Evolutionary conservation across 2,797 vertebrate species (phyloP), one percentile per base, ranked within the genome.

Genomic region (Botia kubotai): DNA sequence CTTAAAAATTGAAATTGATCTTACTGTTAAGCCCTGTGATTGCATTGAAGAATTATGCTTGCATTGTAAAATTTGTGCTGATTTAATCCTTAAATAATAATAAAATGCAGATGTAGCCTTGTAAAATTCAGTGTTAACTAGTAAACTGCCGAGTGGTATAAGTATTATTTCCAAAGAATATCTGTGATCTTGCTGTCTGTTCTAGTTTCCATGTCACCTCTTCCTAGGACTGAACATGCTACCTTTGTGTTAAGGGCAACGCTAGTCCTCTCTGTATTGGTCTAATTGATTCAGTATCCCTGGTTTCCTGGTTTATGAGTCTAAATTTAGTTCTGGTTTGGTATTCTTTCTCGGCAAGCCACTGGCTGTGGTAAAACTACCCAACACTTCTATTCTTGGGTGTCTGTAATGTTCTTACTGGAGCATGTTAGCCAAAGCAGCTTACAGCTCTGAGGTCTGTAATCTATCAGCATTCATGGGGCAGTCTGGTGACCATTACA

Each of bases 361-460:
- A n/a, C 16, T 66, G 63, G 58, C 12, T 62, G 26, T 26, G 58
- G 63, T 16, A 10, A 12, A 36, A 29, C 48, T 67, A 14, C 52
- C 23, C n/a, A 36, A 2, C 6, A 55, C 21, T 23, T 67, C 60
- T 82, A 77, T 82, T 77, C 53, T 52, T 69, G 76, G 58, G 16
- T 52, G 16, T 77, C 58, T 72, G 68, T 75, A 57, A 82, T 55
- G 77, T 75, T 74, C 75, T 80, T 83, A 75, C 16, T 73, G 75
- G 46, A 39, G 16, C 23, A 57, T 48, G 62, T 69, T 84, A 48
- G 63, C 75, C 71, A 78, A 81, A 85, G 74, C 70, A 81, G 74
- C 78, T 85, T 83, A 83, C 43, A 71, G 66, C 50, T 66, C 69
- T 13, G n/a, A 26, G 65, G n/a, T 21, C 75, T 57, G 23, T 75